These are phyloP conservation scores for Lepus townsendii DNA, from an alignment of 2,797 vertebrate species.

Conservation along the genomic window DNA sequence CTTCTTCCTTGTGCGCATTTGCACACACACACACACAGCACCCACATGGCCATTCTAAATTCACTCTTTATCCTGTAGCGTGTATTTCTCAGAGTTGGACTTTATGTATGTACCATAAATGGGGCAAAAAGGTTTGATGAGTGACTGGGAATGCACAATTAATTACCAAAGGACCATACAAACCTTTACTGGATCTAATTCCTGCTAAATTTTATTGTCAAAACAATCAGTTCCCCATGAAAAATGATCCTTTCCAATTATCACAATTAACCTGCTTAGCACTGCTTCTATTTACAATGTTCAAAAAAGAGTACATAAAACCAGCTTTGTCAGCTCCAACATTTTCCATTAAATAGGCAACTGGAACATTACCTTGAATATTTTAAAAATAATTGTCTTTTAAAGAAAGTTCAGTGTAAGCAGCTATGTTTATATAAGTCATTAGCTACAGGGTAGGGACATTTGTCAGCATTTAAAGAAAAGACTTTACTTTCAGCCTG, in stretches of 20 bases:
- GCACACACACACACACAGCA: neutral
- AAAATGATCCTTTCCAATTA: slow-evolving; percentile 33
- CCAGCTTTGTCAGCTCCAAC: neutral
- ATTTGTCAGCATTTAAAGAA: slow-evolving; percentile 3
- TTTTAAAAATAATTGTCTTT: slow-evolving; percentile 36
- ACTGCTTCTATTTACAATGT: neutral
- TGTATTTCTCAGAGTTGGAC: slow-evolving; percentile 21
- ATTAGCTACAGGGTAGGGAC: neutral
- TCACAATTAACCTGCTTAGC: neutral
- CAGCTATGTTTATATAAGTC: slow-evolving; percentile 14
- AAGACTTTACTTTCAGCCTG: neutral
- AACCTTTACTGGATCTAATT: slow-evolving; percentile 45
- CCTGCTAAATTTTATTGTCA: neutral
- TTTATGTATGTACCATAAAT: neutral
- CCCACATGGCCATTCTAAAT: slow-evolving; percentile 5
- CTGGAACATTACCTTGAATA: slow-evolving; percentile 25
- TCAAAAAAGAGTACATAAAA: neutral
- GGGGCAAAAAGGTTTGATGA: neutral
- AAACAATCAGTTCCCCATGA: slow-evolving; percentile 56
- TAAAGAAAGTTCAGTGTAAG: slow-evolving; percentile 18
- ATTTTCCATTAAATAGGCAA: slow-evolving; percentile 38
- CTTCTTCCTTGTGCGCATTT: neutral
- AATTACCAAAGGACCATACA: slow-evolving; percentile 36
- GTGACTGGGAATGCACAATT: slow-evolving; percentile 38
- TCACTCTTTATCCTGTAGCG: neutral